Percentiles rank a stretch among this genome's conserved stretches.
Conservation (phyloP, 2,888 invertebrate genomes). For the Dynastes tityus region DNA sequence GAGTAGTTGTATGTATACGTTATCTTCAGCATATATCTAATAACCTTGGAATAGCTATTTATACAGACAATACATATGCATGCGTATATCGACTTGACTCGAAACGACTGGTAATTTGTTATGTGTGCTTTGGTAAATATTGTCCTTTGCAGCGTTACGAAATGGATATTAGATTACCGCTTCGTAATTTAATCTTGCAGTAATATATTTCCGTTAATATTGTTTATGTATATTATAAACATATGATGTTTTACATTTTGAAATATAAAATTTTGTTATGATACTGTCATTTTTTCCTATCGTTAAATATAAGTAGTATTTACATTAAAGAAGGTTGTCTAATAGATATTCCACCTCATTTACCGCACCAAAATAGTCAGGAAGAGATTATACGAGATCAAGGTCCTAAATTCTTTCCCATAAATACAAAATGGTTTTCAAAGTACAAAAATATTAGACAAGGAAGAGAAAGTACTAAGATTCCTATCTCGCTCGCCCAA, state of each 20-base stretch:
- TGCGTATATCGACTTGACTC: background rate
- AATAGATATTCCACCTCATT: too few relatives aligned
- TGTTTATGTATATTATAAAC: background rate
- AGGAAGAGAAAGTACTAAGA: too few relatives aligned
- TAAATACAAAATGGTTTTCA: too few relatives aligned
- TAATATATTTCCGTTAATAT: conserved; percentile 2
- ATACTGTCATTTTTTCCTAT: too few relatives aligned
- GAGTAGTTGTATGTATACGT: background rate
- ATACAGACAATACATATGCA: background rate
- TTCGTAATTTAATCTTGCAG: background rate
- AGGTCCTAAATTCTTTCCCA: too few relatives aligned
- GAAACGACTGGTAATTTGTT: conserved; percentile 4
- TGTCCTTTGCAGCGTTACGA: background rate
- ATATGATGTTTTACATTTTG: too few relatives aligned
- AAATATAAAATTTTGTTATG: too few relatives aligned
- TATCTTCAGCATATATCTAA: background rate
- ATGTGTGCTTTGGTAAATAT: conserved; percentile 4
- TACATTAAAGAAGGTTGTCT: too few relatives aligned
- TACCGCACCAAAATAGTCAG: too few relatives aligned
- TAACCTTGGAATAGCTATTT: conserved; percentile 10
- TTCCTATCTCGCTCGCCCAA: background rate
- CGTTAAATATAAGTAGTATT: too few relatives aligned
- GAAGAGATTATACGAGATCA: too few relatives aligned
- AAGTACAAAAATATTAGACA: too few relatives aligned
- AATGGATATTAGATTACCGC: conserved; percentile 2